A percentile compares a stretch with the other conserved stretches of the same genome.
Evolutionary conservation across 2,888 invertebrate genomes (phyloP).

Genomic region (Poecilus cupreus): DNA sequence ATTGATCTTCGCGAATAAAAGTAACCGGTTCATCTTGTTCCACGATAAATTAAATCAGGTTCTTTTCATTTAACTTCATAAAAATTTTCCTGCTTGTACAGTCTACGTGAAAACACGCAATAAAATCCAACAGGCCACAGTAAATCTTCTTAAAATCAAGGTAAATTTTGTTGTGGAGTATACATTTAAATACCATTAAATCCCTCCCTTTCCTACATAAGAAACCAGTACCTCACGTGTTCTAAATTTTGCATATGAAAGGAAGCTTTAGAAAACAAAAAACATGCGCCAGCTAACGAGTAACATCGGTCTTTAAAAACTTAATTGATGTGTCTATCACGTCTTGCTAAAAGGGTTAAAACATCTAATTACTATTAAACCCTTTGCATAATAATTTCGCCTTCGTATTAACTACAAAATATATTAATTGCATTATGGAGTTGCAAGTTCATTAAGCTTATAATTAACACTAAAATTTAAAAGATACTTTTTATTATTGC

Average conservation of each 20-base stretch:
- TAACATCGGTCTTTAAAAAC: neutral
- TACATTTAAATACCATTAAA: conserved; percentile 1
- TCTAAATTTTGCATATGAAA: conserved; percentile 18
- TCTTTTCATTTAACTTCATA: conserved; percentile 35
- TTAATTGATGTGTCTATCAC: conserved; percentile 29
- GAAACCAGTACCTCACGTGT: conserved; percentile 35
- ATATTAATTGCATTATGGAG: conserved; percentile 25
- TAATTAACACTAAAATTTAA: conserved; percentile 42
- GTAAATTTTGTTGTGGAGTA: neutral
- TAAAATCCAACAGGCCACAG: neutral
- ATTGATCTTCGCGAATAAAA: conserved; percentile 27
- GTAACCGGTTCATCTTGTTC: conserved; percentile 34
- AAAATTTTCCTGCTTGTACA: conserved; percentile 37
- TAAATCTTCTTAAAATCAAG: neutral
- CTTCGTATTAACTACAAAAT: conserved; percentile 12
- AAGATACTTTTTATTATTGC: neutral
- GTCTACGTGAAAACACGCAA: neutral
- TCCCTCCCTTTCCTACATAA: neutral
- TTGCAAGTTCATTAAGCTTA: conserved; percentile 36
- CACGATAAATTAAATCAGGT: conserved; percentile 35
- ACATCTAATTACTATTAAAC: conserved; percentile 18
- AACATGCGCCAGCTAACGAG: neutral
- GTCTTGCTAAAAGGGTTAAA: neutral
- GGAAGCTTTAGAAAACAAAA: neutral
- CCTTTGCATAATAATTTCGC: conserved; percentile 5